phyloP scores from a whole-genome alignment of 2,888 invertebrate genomes.

The Lagria hirta region DNA sequence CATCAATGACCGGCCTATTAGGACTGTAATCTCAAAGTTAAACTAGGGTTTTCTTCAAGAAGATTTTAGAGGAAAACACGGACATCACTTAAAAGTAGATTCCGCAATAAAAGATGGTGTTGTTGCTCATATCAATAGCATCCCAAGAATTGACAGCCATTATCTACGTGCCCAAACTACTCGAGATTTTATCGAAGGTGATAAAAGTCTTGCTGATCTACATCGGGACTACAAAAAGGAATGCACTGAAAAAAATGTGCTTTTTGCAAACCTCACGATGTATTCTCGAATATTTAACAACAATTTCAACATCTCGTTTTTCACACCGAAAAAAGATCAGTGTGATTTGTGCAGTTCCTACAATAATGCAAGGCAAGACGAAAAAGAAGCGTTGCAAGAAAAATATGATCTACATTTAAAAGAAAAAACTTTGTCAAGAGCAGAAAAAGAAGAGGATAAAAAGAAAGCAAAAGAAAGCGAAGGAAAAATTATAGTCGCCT shows the following conservation, averaged over 20 bases:
- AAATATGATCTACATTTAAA: constrained; percentile 27
- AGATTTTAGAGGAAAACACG: constrained; percentile 4
- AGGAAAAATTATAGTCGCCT: constrained; percentile 27
- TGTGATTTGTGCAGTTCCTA: constrained; percentile 24
- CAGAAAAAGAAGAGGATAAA: constrained; percentile 31
- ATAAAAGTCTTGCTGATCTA: constrained; percentile 32
- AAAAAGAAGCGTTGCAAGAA: constrained; percentile 22
- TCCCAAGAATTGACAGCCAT: constrained; percentile 4
- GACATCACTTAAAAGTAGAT: not conserved
- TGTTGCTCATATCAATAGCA: not conserved
- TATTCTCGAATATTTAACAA: constrained; percentile 27
- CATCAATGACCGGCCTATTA: not conserved
- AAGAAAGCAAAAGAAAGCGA: constrained; percentile 13
- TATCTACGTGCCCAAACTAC: not conserved
- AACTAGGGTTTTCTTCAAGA: not conserved
- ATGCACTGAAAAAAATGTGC: constrained; percentile 19
- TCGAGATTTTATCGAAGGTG: constrained; percentile 33
- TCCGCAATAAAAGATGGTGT: not conserved
- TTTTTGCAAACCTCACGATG: constrained; percentile 23
- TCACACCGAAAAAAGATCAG: constrained; percentile 31
- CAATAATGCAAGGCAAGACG: constrained; percentile 16
- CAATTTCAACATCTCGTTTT: constrained; percentile 32
- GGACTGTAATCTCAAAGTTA: not conserved
- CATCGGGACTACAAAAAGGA: constrained; percentile 32
- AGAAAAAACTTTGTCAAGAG: constrained; percentile 31